Evolutionary conservation across 2,888 invertebrate species (phyloP).

Genomic region (Thelaira solivaga): DNA sequence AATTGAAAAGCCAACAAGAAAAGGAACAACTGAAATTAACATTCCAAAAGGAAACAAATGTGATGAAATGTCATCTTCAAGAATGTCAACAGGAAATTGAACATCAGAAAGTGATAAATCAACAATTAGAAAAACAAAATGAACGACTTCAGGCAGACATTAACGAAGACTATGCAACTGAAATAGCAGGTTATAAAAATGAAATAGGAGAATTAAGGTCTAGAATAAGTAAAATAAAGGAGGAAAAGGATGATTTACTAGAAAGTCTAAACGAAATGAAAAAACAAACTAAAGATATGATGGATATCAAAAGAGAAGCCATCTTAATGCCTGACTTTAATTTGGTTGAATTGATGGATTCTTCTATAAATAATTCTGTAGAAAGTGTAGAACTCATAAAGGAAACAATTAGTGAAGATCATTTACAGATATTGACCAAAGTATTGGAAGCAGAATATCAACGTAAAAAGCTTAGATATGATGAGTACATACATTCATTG

Average conservation of each 20-base stretch:
- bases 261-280: constrained; percentile 50
- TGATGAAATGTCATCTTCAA: constrained; percentile 41
- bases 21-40: constrained; percentile 64
- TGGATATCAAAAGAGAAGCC: constrained; percentile 56
- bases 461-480: constrained; percentile 68
- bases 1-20: constrained; percentile 51
- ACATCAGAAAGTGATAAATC: constrained; percentile 40
- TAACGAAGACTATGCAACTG: constrained; percentile 44
- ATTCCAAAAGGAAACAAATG: constrained; percentile 64
- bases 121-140: constrained; percentile 49
- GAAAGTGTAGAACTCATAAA: not conserved
- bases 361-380: not conserved
- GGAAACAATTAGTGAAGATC: constrained; percentile 45
- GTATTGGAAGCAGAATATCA: constrained; percentile 68
- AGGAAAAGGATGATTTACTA: constrained; percentile 43
- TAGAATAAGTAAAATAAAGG: constrained; percentile 64
- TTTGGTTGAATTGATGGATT: not conserved
- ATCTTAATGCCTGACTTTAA: constrained; percentile 52
- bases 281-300: constrained; percentile 43
- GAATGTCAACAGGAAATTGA: constrained; percentile 36
- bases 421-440: constrained; percentile 66
- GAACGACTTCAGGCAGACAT: constrained; percentile 24
- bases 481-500: constrained; percentile 67
- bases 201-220: constrained; percentile 63
- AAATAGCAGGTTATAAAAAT: constrained; percentile 54